Conservation (phyloP, 2,797 vertebrate genomes). For the Sebastiscus albofasciatus region DNA sequence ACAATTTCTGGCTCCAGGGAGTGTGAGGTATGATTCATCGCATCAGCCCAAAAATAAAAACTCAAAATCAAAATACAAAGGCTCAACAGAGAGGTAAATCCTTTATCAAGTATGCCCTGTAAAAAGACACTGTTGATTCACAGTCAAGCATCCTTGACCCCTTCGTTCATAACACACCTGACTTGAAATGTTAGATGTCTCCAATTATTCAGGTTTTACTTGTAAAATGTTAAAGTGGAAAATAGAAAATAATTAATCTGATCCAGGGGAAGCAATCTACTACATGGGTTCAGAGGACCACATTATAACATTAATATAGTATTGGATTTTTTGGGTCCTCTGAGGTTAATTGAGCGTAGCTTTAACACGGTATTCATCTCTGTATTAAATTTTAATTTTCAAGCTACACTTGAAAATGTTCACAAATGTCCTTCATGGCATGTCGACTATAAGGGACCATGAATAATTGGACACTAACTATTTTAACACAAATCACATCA, state of each 20-base stretch:
- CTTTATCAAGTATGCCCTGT: conserved; percentile 69
- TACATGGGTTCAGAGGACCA: conserved; percentile 31
- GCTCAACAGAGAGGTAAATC: conserved; percentile 83
- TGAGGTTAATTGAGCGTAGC: conserved; percentile 25
- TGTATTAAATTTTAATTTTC: conserved; percentile 10
- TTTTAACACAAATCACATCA: conserved; percentile 20
- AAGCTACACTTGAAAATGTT: background rate
- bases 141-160: conserved; percentile 67
- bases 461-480: conserved; percentile 65
- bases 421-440: conserved; percentile 1
- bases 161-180: conserved; percentile 47
- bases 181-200: conserved; percentile 51
- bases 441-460: conserved; percentile 10
- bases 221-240: conserved; percentile 19
- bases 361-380: conserved; percentile 21
- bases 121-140: conserved; percentile 55
- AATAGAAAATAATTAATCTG: conserved; percentile 7
- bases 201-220: conserved; percentile 66
- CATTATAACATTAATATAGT: conserved; percentile 12
- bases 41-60: conserved; percentile 74
- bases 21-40: conserved; percentile 97
- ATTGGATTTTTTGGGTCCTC: background rate
- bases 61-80: conserved; percentile 80
- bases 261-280: conserved; percentile 35
- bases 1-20: conserved; percentile 99